Evolutionary conservation across 2,797 vertebrate species (phyloP).

Genomic region (Trachops cirrhosus): DNA sequence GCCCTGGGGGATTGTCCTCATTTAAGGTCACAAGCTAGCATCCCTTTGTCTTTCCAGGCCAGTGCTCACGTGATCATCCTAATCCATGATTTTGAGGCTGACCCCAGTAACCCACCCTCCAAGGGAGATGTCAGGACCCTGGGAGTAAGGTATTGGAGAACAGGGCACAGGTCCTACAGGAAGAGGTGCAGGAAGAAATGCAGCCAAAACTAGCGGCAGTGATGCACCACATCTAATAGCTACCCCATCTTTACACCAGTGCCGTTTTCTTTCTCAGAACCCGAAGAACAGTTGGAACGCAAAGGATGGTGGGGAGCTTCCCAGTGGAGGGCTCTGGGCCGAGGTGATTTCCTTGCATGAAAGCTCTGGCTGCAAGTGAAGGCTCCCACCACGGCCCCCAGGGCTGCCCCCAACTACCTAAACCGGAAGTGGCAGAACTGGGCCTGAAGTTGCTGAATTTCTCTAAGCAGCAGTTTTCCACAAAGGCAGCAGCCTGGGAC

Average conservation of each 20-base stretch:
- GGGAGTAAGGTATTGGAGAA: not conserved
- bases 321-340: not conserved
- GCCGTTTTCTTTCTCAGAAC: not conserved
- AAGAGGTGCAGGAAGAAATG: not conserved
- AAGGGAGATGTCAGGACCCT: not conserved
- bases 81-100: not conserved
- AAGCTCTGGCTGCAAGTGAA: not conserved
- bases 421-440: not conserved
- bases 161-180: not conserved
- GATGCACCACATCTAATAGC: not conserved
- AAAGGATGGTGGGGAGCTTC: not conserved
- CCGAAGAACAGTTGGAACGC: not conserved
- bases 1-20: conserved; percentile 36
- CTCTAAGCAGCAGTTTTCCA: not conserved
- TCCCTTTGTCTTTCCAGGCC: not conserved
- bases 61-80: not conserved
- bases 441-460: not conserved
- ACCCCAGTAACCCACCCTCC: not conserved
- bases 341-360: not conserved
- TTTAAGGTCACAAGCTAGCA: conserved; percentile 16
- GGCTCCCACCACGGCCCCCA: not conserved
- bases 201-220: not conserved
- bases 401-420: not conserved
- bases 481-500: not conserved
- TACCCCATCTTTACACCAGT: not conserved